phyloP scores from a whole-genome alignment of 2,797 vertebrate species.

The Allobates femoralis region DNA sequence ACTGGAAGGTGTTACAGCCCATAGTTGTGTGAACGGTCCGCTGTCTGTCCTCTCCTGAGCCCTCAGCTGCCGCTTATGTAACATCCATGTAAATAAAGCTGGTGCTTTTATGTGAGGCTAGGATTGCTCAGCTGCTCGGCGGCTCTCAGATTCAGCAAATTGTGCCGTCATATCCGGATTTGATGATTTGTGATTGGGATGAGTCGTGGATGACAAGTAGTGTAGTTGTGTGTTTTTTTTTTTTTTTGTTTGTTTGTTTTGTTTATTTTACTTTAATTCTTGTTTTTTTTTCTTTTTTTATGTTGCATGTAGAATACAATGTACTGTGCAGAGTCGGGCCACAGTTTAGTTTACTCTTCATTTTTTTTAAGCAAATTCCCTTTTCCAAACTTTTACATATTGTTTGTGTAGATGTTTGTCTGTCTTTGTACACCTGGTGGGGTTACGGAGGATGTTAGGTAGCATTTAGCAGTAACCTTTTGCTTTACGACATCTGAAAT shows the following conservation, averaged over 20 bases:
- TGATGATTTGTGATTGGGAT: not conserved
- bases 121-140: conserved; percentile 36
- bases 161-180: not conserved
- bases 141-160: conserved; percentile 8
- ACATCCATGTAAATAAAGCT: conserved; percentile 38
- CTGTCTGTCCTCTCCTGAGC: not conserved
- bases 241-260: not conserved
- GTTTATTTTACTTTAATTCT: no score
- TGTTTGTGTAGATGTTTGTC: not conserved
- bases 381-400: conserved; percentile 13
- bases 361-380: conserved; percentile 17
- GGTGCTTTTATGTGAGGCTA: conserved; percentile 14
- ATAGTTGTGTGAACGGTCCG: no score
- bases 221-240: not conserved
- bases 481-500: no score
- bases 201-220: not conserved
- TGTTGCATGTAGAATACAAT: not conserved
- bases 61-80: conserved; percentile 34
- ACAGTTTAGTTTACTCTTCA: not conserved
- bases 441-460: not conserved
- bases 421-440: conserved; percentile 2
- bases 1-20: not conserved
- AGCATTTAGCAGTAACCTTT: no score
- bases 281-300: not conserved
- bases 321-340: not conserved